phyloP scores from a whole-genome alignment of 1,140 invertebrate genomes.

The Drosophila bocki region DNA sequence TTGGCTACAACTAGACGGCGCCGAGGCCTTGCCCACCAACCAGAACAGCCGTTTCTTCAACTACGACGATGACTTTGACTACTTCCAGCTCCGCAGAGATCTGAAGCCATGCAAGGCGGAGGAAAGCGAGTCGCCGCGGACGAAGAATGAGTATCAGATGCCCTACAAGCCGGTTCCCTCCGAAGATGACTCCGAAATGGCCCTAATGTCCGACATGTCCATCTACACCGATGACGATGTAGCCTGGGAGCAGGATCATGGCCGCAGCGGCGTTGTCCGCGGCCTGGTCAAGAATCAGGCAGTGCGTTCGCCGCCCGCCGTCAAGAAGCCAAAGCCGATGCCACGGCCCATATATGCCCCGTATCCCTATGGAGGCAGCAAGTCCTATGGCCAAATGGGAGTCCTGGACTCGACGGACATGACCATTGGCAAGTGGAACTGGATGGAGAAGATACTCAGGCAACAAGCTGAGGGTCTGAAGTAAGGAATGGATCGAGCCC shows the following conservation, averaged over 20 bases:
- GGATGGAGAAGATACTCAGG: constrained; percentile 4
- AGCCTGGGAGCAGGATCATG: not conserved
- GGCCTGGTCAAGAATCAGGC: no score
- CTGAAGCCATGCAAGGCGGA: not conserved
- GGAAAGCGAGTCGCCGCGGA: not conserved
- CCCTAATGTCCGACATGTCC: not conserved
- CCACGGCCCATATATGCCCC: not conserved
- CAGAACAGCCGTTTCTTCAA: not conserved
- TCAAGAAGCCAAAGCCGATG: not conserved
- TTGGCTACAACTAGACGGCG: not conserved
- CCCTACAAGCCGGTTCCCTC: not conserved
- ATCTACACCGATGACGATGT: not conserved
- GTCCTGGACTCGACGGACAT: not conserved
- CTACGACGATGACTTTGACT: not conserved
- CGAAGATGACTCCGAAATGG: not conserved
- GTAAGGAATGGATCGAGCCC: not conserved
- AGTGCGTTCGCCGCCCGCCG: not conserved
- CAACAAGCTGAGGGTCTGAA: not conserved
- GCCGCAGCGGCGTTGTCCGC: not conserved
- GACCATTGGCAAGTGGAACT: not conserved
- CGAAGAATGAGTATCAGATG: not conserved
- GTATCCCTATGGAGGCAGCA: not conserved
- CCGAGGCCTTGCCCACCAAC: not conserved
- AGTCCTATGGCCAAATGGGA: no score
- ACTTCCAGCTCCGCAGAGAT: not conserved